A percentile compares a stretch with the other conserved stretches of the same genome.
These are phyloP conservation scores for Eurypyga helias DNA, from an alignment of 2,113 vertebrate genomes.

Conservation along the genomic window DNA sequence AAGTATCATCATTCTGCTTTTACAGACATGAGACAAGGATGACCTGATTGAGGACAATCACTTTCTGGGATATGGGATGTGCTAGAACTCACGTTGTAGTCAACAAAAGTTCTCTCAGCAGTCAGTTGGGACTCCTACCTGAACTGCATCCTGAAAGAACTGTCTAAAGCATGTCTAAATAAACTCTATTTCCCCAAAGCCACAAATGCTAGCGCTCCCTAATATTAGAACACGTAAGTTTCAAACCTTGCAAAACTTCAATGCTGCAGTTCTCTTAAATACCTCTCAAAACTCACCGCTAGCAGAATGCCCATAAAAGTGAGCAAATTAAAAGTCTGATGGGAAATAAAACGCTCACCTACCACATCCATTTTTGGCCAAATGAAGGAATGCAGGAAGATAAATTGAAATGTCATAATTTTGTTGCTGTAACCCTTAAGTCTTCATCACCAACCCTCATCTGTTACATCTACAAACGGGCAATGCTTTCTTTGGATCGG, in stretches of 20 bases:
- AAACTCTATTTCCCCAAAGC: not conserved
- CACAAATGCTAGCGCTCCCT: not conserved
- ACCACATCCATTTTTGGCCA: not conserved
- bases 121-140: not conserved
- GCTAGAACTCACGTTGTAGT: not conserved
- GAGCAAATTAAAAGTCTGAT: not conserved
- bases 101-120: not conserved
- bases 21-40: not conserved
- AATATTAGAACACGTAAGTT: not conserved
- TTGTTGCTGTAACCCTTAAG: not conserved
- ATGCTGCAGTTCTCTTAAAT: not conserved
- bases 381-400: not conserved
- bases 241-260: not conserved
- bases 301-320: not conserved
- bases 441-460: slow-evolving; percentile 15
- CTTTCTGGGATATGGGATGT: not conserved
- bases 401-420: not conserved
- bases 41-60: not conserved
- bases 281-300: not conserved
- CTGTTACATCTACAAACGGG: not conserved
- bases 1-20: not conserved
- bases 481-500: not conserved
- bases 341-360: not conserved
- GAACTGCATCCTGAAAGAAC: not conserved
- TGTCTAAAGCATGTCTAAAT: not conserved